These are phyloP conservation scores for Aptenodytes forsteri DNA, from an alignment of 2,113 vertebrate genomes.

Conservation along the genomic window DNA sequence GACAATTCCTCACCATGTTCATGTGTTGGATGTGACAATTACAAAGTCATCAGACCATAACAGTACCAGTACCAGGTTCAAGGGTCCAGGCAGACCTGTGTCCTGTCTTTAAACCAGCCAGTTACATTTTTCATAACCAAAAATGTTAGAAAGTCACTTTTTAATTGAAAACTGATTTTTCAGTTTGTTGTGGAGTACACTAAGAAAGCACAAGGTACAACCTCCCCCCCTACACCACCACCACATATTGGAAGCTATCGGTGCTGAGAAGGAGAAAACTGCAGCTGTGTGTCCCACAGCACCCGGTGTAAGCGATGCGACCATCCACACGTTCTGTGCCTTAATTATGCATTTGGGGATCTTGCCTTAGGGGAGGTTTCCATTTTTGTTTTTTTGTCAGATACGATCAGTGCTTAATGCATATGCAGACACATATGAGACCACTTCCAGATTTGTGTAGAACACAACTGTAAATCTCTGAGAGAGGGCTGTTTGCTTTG, in stretches of 20 bases:
- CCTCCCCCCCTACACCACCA: not conserved
- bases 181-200: not conserved
- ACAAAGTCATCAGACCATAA: not conserved
- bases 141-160: not conserved
- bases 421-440: not conserved
- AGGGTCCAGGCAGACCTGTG: not conserved
- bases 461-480: not conserved
- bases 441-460: not conserved
- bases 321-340: not conserved
- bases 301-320: rapidly evolving
- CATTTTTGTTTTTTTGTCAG: not conserved
- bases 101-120: not conserved
- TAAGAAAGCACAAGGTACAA: not conserved
- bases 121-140: not conserved
- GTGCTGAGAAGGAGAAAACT: not conserved
- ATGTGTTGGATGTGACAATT: not conserved
- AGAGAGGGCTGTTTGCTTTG: not conserved
- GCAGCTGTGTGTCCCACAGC: rapidly evolving
- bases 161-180: not conserved
- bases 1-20: not conserved
- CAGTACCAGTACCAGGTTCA: not conserved
- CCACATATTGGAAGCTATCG: not conserved
- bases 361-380: not conserved
- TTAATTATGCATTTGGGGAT: not conserved
- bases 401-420: not conserved